Base-by-base conservation (phyloP, 2,113 vertebrate species). In the Drymodes brunneopygia region DNA sequence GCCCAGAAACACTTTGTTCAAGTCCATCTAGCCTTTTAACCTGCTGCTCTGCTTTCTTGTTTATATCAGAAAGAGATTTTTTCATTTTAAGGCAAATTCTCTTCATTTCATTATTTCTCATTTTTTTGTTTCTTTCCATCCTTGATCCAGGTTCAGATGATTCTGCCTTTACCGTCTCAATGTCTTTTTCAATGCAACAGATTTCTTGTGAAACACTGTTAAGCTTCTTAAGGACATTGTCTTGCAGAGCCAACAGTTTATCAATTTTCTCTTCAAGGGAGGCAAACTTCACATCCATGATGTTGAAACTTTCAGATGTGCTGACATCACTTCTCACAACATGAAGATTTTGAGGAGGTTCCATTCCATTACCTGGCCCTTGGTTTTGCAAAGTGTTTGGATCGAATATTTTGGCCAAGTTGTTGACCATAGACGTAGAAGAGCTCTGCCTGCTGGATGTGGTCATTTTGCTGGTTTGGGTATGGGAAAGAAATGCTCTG, bases 181-280 rank as follows among this genome's bases (percentile, higher is more conserved):
- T 88, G 20, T 98, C 98, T 89, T 97, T 97, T 77, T 98, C 98
- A 95, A 98, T 96, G 21, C 65, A 96, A 87, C 74, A 96, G 81
- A 99, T 97, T 77, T 98, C 98, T 91, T 98, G 96, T 23, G 98
- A 98, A 98, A 99, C 81, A 8, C 90, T 94, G 31, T 99, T 98
- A 81, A 99, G 97, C 61, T 96, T 98, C 96, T 92, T 98, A 67
- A 99, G 90, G 61, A 99, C 98, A 15, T 80, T 96, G 60, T 98
- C 98, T 94, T 99, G 98, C 77, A 98, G 93, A 82, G 56, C 92
- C 93, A 99, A 94, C 42, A 99, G 78, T 47, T 92, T 94, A 95
- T 98, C 98, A 96, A 99, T 98, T 97, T 99, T 99, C 60, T 97
- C 96, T 92, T 91, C 98, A 56, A 99, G 97, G 36, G 97, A 98